Evolutionary conservation across 1,140 invertebrate species (phyloP).

Genomic region (Neocloeon triangulifer): DNA sequence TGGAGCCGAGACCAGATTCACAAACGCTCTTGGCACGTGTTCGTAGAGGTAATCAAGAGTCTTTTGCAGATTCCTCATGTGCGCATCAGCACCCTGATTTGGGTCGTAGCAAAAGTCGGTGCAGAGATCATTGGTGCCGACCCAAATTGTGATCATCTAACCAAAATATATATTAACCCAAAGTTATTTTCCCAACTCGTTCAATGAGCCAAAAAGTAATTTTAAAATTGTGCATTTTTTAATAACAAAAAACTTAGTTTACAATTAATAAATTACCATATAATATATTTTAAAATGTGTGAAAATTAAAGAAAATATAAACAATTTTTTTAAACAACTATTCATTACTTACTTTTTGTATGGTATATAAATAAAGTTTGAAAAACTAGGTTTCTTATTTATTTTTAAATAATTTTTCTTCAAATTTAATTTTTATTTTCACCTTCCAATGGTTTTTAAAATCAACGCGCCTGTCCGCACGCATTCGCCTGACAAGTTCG

Average conservation of each 20-base stretch:
- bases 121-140: slow-evolving; percentile 4
- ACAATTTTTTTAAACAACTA: no score
- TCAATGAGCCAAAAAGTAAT: no score
- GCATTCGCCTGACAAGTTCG: slow-evolving; percentile 14
- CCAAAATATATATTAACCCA: not conserved
- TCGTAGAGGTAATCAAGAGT: slow-evolving; percentile 17
- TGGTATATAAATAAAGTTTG: not conserved
- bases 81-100: slow-evolving; percentile 10
- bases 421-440: not conserved
- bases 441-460: slow-evolving; percentile 8
- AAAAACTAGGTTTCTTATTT: not conserved
- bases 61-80: slow-evolving; percentile 12
- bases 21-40: slow-evolving; percentile 17
- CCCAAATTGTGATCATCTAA: slow-evolving; percentile 2
- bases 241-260: no score
- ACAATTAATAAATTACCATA: no score
- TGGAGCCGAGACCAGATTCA: slow-evolving; percentile 17
- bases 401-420: not conserved
- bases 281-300: no score
- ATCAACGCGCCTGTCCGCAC: slow-evolving; percentile 11
- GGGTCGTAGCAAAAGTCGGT: slow-evolving; percentile 2
- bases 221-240: no score
- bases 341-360: no score
- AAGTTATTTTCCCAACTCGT: no score
- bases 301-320: no score